Conservation (phyloP, 2,888 invertebrate species). For the Rhingia rostrata region DNA sequence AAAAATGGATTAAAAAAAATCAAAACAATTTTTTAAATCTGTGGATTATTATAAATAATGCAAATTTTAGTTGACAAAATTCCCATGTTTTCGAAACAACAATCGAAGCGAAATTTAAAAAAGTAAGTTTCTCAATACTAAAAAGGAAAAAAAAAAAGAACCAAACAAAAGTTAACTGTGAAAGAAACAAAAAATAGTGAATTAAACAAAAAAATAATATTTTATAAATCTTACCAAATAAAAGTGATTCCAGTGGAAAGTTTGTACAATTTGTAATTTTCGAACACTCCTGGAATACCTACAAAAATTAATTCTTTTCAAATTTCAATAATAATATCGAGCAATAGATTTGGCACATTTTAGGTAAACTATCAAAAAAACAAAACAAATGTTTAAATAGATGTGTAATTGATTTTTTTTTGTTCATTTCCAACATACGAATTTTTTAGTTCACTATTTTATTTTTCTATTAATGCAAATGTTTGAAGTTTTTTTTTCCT, state of each 20-base stretch:
- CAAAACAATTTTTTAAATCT: constrained; percentile 65
- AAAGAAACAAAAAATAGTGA: constrained; percentile 40
- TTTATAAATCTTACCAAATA: constrained; percentile 1
- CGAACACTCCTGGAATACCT: constrained; percentile 63
- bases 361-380: constrained; percentile 66
- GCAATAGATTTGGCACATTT: constrained; percentile 71
- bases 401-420: constrained; percentile 55
- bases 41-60: constrained; percentile 80
- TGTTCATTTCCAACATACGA: too few species aligned
- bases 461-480: constrained; percentile 69
- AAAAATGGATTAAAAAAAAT: constrained; percentile 66
- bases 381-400: constrained; percentile 53
- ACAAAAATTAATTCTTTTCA: constrained; percentile 16
- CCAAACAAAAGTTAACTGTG: constrained; percentile 68
- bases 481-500: constrained; percentile 60
- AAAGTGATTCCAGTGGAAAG: constrained; percentile 70
- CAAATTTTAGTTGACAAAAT: constrained; percentile 83
- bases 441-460: constrained; percentile 30
- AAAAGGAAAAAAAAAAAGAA: constrained; percentile 33
- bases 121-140: constrained; percentile 79
- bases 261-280: constrained; percentile 31
- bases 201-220: constrained; percentile 21
- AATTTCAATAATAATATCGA: constrained; percentile 44
- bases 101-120: constrained; percentile 83
- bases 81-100: constrained; percentile 83